A percentile compares a stretch with the other conserved stretches of the same genome.
phyloP scores from a whole-genome alignment of 2,797 vertebrate species.

The Lates japonicus region DNA sequence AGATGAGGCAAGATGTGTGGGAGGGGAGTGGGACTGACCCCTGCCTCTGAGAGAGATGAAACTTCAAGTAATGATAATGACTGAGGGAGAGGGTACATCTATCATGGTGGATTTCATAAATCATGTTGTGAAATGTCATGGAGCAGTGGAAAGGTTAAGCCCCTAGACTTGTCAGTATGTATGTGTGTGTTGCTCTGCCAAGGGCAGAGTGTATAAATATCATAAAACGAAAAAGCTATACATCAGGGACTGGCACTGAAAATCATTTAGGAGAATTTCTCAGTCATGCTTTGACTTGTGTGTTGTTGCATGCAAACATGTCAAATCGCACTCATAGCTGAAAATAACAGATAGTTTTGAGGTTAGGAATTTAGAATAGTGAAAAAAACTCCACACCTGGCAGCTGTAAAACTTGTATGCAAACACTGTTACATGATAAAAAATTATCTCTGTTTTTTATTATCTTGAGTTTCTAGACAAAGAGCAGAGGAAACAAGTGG shows the following conservation, averaged over 20 bases:
- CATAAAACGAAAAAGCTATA: constrained; percentile 4
- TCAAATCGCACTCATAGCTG: constrained; percentile 11
- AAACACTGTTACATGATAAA: constrained; percentile 51
- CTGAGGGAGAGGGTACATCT: constrained; percentile 36
- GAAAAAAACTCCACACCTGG: not conserved
- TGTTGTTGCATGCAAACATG: constrained; percentile 23
- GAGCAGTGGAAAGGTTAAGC: constrained; percentile 51
- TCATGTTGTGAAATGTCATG: constrained; percentile 59
- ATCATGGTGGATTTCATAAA: constrained; percentile 63
- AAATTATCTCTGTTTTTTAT: constrained; percentile 9
- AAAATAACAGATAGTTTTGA: constrained; percentile 17
- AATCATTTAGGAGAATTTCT: constrained; percentile 17
- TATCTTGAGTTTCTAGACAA: constrained; percentile 16
- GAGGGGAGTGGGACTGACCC: constrained; percentile 37
- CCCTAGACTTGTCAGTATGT: not conserved
- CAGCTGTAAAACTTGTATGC: constrained; percentile 46
- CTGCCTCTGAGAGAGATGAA: constrained; percentile 52
- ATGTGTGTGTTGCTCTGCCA: constrained; percentile 36
- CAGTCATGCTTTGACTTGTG: constrained; percentile 6
- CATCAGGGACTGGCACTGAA: not conserved
- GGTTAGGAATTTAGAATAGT: constrained; percentile 7
- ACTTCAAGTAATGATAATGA: constrained; percentile 60
- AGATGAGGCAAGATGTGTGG: constrained; percentile 34
- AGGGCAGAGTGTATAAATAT: constrained; percentile 41
- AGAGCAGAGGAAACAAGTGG: not conserved